Percentiles rank a stretch among this genome's conserved stretches.
phyloP scores from a whole-genome alignment of 1,140 invertebrate species.

The Probaryconus sp. region DNA sequence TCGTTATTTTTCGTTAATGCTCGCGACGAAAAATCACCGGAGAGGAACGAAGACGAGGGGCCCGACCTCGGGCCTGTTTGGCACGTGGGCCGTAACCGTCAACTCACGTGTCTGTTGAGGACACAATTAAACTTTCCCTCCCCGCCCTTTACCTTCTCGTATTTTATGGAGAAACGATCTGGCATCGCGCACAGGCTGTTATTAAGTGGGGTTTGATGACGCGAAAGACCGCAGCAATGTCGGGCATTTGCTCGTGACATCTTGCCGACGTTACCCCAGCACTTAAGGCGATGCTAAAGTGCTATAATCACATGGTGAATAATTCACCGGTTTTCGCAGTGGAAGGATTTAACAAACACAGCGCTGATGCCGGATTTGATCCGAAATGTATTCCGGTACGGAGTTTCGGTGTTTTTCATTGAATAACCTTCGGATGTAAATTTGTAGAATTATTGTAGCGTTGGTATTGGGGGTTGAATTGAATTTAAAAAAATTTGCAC shows the following conservation, averaged over 20 bases:
- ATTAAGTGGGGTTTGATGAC: conserved; percentile 14
- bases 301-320: conserved; percentile 25
- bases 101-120: conserved; percentile 14
- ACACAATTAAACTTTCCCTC: no score
- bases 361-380: no score
- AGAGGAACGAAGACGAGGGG: neutral
- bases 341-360: no score
- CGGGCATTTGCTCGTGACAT: conserved; percentile 46
- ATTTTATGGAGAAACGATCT: conserved; percentile 22
- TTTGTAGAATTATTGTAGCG: no score
- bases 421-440: no score
- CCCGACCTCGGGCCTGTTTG: neutral
- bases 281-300: conserved; percentile 24
- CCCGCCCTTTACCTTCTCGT: conserved; percentile 1
- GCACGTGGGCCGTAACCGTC: conserved; percentile 25
- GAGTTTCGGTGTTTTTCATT: no score
- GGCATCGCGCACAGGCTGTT: conserved; percentile 20
- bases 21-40: conserved; percentile 8
- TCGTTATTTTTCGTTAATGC: conserved; percentile 4
- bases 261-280: conserved; percentile 31
- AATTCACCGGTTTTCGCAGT: conserved; percentile 23
- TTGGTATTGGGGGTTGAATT: no score
- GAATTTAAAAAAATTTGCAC: no score
- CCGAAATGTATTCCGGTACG: no score
- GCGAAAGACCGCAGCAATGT: conserved; percentile 41